Percentiles rank a stretch among this genome's conserved stretches.
Conservation (phyloP, 2,888 invertebrate species). For the Diaphora mendica region DNA sequence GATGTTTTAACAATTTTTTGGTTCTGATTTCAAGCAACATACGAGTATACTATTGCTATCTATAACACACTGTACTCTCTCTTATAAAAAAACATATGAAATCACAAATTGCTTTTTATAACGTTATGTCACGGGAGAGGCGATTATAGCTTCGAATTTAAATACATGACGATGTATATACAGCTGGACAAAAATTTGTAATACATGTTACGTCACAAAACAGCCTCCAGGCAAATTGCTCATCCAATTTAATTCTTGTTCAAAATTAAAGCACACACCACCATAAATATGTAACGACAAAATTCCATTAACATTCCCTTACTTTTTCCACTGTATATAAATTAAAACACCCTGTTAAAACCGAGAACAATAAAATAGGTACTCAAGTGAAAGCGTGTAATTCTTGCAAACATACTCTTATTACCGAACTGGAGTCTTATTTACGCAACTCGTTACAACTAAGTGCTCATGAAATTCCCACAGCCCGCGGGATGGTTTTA, state of each 20-base stretch:
- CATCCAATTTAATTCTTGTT: neutral
- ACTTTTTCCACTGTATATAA: conserved; percentile 21
- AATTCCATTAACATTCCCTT: neutral
- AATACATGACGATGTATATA: neutral
- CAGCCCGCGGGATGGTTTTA: conserved; percentile 57
- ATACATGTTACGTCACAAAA: neutral
- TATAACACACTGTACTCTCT: too few relatives aligned
- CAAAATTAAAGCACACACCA: neutral
- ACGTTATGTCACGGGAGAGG: neutral
- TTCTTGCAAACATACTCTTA: conserved; percentile 51
- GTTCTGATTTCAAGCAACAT: too few relatives aligned
- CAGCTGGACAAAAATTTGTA: neutral
- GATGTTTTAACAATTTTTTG: too few relatives aligned
- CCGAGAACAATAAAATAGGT: conserved; percentile 48
- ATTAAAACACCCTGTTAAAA: conserved; percentile 40
- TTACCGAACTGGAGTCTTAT: conserved; percentile 55
- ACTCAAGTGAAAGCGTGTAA: conserved; percentile 48
- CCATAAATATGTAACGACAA: neutral
- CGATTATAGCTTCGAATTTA: neutral
- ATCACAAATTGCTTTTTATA: too few relatives aligned
- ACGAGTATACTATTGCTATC: too few relatives aligned
- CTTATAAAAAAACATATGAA: too few relatives aligned
- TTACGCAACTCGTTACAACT: conserved; percentile 61
- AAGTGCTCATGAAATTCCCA: conserved; percentile 66
- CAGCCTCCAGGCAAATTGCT: neutral